Evolutionary conservation across 2,113 vertebrate species (phyloP).

Genomic region (Recurvirostra avosetta): DNA sequence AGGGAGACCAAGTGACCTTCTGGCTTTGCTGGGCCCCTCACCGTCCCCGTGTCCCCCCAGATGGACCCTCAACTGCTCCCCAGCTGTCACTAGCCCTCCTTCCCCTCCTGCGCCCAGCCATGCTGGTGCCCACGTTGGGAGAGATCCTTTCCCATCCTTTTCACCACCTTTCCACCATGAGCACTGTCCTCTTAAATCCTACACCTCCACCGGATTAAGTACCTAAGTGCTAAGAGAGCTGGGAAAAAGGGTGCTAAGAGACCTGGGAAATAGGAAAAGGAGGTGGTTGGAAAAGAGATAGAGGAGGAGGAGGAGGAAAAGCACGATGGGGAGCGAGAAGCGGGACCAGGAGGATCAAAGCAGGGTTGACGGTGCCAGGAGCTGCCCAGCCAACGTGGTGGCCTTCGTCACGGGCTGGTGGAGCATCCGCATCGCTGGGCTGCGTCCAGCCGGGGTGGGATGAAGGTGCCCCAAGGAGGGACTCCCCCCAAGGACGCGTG

Average conservation of each 20-base stretch:
- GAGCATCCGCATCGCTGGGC: background rate
- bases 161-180: background rate
- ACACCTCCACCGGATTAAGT: fast-evolving
- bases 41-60: background rate
- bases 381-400: fast-evolving
- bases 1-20: background rate
- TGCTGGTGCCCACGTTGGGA: background rate
- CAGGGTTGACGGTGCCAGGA: background rate
- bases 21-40: background rate
- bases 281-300: background rate
- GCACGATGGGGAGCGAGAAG: background rate
- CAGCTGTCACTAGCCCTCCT: background rate
- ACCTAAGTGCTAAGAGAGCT: background rate
- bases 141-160: background rate
- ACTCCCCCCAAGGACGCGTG: fast-evolving
- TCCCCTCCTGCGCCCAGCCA: no score
- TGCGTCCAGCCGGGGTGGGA: background rate
- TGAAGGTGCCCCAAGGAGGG: background rate
- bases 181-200: background rate
- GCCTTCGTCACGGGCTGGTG: background rate
- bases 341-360: background rate
- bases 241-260: background rate
- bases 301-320: background rate
- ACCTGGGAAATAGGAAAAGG: background rate
- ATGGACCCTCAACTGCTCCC: background rate